Percentiles rank a stretch among this genome's conserved stretches.
Evolutionary conservation across 2,113 vertebrate genomes (phyloP).

Genomic region (Cyprinodon variegatus): DNA sequence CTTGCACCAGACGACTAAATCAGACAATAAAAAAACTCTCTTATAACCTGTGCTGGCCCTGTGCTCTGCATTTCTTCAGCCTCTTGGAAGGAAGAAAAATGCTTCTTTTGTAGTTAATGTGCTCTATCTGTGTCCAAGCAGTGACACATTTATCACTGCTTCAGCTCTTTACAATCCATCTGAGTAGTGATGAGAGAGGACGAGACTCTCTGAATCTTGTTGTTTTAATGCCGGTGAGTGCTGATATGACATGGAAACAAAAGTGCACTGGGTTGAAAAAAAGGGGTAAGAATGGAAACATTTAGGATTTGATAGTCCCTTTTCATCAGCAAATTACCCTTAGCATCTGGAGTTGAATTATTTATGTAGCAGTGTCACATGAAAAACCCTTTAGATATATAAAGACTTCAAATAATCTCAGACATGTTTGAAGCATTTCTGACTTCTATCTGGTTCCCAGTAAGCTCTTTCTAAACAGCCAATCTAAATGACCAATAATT

Average conservation of each 20-base stretch:
- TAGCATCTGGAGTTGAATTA: not conserved
- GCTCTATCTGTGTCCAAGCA: conserved; percentile 76
- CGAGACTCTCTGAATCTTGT: conserved; percentile 54
- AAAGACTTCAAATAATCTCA: not conserved
- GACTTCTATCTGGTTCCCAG: not conserved
- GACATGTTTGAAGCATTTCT: not conserved
- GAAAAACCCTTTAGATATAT: not conserved
- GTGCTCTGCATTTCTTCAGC: conserved; percentile 73
- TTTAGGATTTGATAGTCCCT: conserved; percentile 10
- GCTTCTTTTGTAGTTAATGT: conserved; percentile 78
- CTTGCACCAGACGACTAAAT: conserved; percentile 75
- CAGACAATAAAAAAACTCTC: conserved; percentile 75
- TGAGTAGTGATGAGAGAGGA: conserved; percentile 48
- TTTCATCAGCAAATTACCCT: conserved; percentile 4
- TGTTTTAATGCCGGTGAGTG: conserved; percentile 69
- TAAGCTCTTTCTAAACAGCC: conserved; percentile 16
- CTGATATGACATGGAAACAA: conserved; percentile 48
- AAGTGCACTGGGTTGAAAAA: conserved; percentile 9
- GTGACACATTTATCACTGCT: conserved; percentile 76
- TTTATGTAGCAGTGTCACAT: not conserved
- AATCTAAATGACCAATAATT: conserved; percentile 30
- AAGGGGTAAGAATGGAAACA: conserved; percentile 3
- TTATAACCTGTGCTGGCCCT: conserved; percentile 68
- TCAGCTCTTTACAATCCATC: conserved; percentile 77
- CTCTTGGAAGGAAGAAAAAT: conserved; percentile 78